Evolutionary conservation across 1,140 invertebrate species (phyloP).

Genomic region (Akabosia matsudoensis): DNA sequence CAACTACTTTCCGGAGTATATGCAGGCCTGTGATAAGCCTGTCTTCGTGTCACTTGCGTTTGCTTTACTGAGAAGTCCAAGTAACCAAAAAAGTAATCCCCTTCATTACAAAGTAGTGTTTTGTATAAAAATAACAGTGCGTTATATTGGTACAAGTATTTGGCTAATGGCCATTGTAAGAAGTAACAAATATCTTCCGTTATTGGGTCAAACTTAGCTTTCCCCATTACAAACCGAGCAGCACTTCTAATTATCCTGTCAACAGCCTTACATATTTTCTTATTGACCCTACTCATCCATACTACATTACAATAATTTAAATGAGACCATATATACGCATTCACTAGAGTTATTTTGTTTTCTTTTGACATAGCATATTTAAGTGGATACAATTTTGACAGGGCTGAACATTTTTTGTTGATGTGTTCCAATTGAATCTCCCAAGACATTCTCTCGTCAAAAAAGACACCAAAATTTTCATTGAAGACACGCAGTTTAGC

Average conservation of each 20-base stretch:
- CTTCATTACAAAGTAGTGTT: not conserved
- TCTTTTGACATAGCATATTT: not conserved
- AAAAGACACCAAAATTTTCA: slow-evolving; percentile 27
- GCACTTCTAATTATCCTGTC: not conserved
- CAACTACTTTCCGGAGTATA: not conserved
- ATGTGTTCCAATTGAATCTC: not conserved
- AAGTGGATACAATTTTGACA: slow-evolving; percentile 14
- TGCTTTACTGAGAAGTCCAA: not conserved
- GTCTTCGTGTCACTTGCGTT: not conserved
- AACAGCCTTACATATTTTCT: not conserved
- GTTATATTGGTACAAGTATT: not conserved
- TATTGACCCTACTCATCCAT: not conserved
- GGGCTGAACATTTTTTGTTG: not conserved
- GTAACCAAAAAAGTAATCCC: not conserved
- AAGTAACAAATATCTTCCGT: not conserved
- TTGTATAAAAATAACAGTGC: not conserved
- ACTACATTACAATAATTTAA: not conserved
- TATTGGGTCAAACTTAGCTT: not conserved
- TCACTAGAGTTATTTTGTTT: not conserved
- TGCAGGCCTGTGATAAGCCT: not conserved
- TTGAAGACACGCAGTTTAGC: not conserved
- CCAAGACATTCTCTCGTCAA: slow-evolving; percentile 11
- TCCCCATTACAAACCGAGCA: not conserved
- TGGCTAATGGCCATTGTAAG: not conserved
- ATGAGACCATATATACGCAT: not conserved